These are phyloP conservation scores for Yponomeuta malinellus DNA, from an alignment of 2,888 invertebrate genomes.

Conservation along the genomic window DNA sequence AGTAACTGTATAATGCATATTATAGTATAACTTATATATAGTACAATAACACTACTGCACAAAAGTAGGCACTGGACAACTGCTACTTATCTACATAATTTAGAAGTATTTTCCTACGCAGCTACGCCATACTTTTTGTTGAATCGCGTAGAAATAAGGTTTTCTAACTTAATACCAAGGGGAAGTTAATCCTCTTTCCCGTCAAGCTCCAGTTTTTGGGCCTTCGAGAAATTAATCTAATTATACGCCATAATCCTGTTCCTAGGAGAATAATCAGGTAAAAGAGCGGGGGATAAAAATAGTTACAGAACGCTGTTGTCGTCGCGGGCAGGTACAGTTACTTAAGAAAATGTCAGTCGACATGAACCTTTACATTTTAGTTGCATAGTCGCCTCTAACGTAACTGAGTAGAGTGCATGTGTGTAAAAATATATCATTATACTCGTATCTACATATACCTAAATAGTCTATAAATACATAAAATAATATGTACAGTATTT, in stretches of 20 bases:
- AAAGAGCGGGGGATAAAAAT: conserved; percentile 10
- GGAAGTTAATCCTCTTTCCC: conserved; percentile 1
- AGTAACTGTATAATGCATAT: not conserved
- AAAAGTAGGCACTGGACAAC: not conserved
- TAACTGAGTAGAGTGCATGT: too few relatives aligned
- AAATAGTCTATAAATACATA: too few relatives aligned
- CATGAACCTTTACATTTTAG: too few relatives aligned
- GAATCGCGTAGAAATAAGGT: too few relatives aligned
- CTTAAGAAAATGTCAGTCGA: not conserved
- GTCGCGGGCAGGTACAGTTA: conserved; percentile 5
- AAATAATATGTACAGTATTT: too few relatives aligned
- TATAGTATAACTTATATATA: not conserved
- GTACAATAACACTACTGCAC: not conserved
- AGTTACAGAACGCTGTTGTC: conserved; percentile 7
- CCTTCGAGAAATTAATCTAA: conserved; percentile 12
- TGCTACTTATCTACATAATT: too few relatives aligned
- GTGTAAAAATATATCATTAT: too few relatives aligned
- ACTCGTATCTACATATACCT: too few relatives aligned
- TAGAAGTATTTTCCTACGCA: too few relatives aligned
- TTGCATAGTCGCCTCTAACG: too few relatives aligned
- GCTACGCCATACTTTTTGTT: too few relatives aligned
- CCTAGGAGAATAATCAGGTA: conserved; percentile 6
- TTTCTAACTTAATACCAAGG: not conserved
- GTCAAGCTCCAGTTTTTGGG: not conserved
- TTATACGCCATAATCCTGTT: conserved; percentile 12